phyloP scores from a whole-genome alignment of 92 coral and sea anemone species.

The Micromussa lordhowensis region DNA sequence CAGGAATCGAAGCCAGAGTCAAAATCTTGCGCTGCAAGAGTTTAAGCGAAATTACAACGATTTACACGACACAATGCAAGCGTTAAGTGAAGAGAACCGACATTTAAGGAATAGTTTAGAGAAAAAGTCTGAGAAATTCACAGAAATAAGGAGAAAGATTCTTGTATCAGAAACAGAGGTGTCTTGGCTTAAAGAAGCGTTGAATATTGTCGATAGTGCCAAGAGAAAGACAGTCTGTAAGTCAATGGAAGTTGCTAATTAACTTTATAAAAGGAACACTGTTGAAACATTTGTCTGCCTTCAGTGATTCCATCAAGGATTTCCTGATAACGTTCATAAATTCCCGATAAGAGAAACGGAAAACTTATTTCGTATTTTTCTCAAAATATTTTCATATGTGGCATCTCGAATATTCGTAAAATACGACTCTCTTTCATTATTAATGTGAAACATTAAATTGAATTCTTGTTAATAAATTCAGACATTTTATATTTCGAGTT shows the following conservation, averaged over 20 bases:
- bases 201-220: constrained; percentile 62
- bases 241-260: constrained; percentile 7
- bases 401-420: constrained; percentile 5
- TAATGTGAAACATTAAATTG: constrained; percentile 18
- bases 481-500: constrained; percentile 2
- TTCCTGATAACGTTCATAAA: not conserved
- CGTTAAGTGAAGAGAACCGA: constrained; percentile 74
- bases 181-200: constrained; percentile 89
- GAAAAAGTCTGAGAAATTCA: constrained; percentile 63
- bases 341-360: not conserved
- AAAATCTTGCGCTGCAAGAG: constrained; percentile 70
- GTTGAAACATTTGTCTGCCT: not conserved
- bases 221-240: constrained; percentile 39
- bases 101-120: constrained; percentile 69
- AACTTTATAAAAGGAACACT: not conserved
- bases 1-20: constrained; percentile 59
- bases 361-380: not conserved
- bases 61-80: constrained; percentile 64
- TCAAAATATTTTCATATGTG: not conserved
- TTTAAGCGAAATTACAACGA: constrained; percentile 75
- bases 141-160: constrained; percentile 59
- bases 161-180: constrained; percentile 82
- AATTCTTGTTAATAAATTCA: constrained; percentile 6
- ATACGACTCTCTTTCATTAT: constrained; percentile 24
- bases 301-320: not conserved